Evolutionary conservation across 2,888 invertebrate species (phyloP).

Genomic region (Ophion obscuratus): DNA sequence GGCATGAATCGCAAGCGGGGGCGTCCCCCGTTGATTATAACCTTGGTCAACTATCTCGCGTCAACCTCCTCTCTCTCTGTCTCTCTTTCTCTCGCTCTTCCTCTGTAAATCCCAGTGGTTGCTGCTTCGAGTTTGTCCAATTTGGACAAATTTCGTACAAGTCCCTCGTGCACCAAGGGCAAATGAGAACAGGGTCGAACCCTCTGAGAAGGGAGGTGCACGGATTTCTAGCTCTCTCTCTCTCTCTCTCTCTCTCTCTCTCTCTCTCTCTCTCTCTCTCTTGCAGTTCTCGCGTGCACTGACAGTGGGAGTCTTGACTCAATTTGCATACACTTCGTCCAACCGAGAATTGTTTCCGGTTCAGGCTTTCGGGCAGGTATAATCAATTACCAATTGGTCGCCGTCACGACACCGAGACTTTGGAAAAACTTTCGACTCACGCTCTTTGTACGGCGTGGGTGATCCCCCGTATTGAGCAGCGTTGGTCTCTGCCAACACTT

Average conservation of each 20-base stretch:
- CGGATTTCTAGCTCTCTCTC: background rate
- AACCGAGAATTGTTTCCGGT: constrained; percentile 47
- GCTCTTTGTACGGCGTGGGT: background rate
- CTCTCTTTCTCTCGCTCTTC: background rate
- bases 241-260: constrained; percentile 13
- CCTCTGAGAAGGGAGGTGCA: background rate
- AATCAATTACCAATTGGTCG: constrained; percentile 3
- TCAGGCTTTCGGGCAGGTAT: constrained; percentile 25
- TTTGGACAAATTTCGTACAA: constrained; percentile 60
- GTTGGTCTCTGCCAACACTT: no score
- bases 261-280: constrained; percentile 1
- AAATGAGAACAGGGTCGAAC: constrained; percentile 35
- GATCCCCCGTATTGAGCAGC: no score
- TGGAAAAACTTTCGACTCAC: background rate
- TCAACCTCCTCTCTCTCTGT: background rate
- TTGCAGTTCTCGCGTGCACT: constrained; percentile 2
- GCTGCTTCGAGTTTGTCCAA: constrained; percentile 58
- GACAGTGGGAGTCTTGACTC: constrained; percentile 9
- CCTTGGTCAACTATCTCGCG: constrained; percentile 38
- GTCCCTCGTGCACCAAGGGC: constrained; percentile 38
- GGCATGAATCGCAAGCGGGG: background rate
- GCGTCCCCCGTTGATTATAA: constrained; percentile 17
- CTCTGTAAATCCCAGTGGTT: constrained; percentile 45
- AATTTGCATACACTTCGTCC: constrained; percentile 49
- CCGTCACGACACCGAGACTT: background rate